phyloP scores from a whole-genome alignment of 2,888 invertebrate genomes.

The Trissonchulus latispiculum region DNA sequence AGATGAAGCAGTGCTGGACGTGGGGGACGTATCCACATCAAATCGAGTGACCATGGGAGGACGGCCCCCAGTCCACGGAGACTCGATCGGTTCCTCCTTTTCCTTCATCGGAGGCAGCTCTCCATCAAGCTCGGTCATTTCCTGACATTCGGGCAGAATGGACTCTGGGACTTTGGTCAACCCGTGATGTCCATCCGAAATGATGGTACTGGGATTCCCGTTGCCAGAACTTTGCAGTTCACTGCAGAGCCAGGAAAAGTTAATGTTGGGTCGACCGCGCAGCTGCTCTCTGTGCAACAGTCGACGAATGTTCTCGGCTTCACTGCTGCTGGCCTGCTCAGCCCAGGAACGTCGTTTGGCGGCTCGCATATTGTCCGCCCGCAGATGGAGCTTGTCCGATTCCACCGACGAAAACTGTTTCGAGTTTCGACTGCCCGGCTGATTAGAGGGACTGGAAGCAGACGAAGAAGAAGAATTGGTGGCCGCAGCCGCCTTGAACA shows the following conservation, averaged over 20 bases:
- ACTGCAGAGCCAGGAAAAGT: constrained; percentile 20
- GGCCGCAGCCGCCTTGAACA: background rate
- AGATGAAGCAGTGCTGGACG: background rate
- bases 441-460: no score
- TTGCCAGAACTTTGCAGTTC: background rate
- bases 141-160: background rate
- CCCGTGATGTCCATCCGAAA: background rate
- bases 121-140: background rate
- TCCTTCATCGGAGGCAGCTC: background rate
- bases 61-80: no score
- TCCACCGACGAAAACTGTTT: constrained; percentile 14
- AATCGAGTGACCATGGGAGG: background rate
- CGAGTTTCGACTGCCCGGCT: constrained; percentile 25
- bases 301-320: constrained; percentile 34
- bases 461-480: background rate
- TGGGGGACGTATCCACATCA: background rate
- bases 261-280: constrained; percentile 16
- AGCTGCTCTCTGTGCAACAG: constrained; percentile 35
- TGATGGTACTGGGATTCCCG: background rate
- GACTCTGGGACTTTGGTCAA: background rate
- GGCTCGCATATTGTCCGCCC: constrained; percentile 38
- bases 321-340: constrained; percentile 31
- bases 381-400: constrained; percentile 35
- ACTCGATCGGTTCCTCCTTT: background rate
- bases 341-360: constrained; percentile 41